phyloP scores from a whole-genome alignment of 2,113 vertebrate genomes.

The Phodopus roborovskii region DNA sequence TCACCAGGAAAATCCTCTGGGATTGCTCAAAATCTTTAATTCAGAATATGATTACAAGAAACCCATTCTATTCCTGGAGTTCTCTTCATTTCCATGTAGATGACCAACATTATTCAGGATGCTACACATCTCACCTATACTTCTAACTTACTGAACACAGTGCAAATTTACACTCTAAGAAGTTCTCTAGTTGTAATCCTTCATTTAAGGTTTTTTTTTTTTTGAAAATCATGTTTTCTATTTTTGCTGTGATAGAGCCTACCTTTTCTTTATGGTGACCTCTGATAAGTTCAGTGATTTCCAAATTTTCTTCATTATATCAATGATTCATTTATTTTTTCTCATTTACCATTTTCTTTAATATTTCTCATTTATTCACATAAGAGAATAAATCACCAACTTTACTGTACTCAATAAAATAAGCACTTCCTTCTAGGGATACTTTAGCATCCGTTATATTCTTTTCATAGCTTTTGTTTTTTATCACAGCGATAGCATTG shows the following conservation, averaged over 20 bases:
- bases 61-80: not conserved
- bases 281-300: not conserved
- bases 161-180: not conserved
- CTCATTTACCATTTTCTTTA: not conserved
- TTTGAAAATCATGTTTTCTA: not conserved
- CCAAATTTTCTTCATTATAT: not conserved
- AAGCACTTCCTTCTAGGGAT: not conserved
- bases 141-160: not conserved
- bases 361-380: constrained; percentile 28
- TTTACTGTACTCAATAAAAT: constrained; percentile 21
- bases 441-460: constrained; percentile 12
- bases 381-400: not conserved
- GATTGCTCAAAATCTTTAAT: not conserved
- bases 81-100: not conserved
- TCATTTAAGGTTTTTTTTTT: not conserved
- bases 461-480: constrained; percentile 46
- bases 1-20: not conserved
- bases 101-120: not conserved
- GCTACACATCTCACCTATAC: not conserved
- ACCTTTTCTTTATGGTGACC: not conserved
- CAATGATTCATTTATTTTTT: not conserved
- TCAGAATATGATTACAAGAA: not conserved
- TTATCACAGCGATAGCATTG: constrained; percentile 19
- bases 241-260: not conserved
- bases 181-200: not conserved